Evolutionary conservation across 1,140 invertebrate species (phyloP), one percentile per base, ranked within the genome.

Genomic region (Lordiphosa mommai): DNA sequence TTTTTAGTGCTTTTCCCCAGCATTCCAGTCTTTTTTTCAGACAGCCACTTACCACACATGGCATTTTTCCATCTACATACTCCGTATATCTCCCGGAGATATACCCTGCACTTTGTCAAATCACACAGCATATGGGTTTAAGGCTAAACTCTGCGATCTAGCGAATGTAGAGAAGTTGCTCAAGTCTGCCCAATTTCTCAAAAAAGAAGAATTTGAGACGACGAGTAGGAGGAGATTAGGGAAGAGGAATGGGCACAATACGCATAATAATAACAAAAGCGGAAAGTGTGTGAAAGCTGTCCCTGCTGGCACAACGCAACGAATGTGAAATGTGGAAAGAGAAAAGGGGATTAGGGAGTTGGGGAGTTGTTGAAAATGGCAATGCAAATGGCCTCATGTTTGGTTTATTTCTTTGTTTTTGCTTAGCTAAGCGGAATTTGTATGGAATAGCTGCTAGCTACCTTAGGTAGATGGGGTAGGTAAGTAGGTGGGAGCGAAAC

Each of bases 1-100:
- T 82, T 80, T 80, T 80, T 82, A 80, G 76, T 80, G 76, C 76
- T 82, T 80, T 68, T 82, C n/a, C n/a, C n/a, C 76, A 67, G 38
- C 66, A 56, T 55, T 50, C 47, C 34, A 32, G 14, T 44, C 17
- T 6, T 57, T 16, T 34, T 50, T 34, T 43, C 48, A 47, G 48
- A 49, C 33, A 30, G 61, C 37, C 47, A 46, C 66, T 61, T 68
- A 68, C 65, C 65, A 52, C 50, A 53, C 65, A 65, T 65, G 68
- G 60, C 60, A 53, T 60, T 68, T 68, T 61, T 68, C 47, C 56
- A 68, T 68, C 64, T 68, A 55, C 48, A 60, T 68, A 52, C 40
- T 58, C 36, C 44, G 16, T 30, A 52, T 65, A 64, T 38, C 38
- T 13, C 3, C 8, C 10, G 5, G 17, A 6, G 17, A 6, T 43